Base-by-base conservation (phyloP, 2,888 invertebrate genomes). In the Sialis fuliginosa region DNA sequence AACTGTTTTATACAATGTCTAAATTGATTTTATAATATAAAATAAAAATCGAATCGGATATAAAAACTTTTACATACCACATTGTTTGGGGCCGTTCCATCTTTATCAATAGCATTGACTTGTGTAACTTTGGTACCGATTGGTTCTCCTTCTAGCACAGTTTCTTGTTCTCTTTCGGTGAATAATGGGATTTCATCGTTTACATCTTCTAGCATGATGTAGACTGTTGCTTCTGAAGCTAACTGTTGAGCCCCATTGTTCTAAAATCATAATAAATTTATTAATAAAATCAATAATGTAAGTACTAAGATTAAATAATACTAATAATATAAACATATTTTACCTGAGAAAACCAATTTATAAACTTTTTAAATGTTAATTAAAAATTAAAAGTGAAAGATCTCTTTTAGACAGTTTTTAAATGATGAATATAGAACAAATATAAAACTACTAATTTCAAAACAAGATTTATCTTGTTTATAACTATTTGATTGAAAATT, bases 141-240 rank as follows among this genome's bases (percentile, higher is more conserved):
- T 39, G 90, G 90, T 65, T 92, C 92, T 50, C 95, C 93, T 67
- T 93, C 92, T 55, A 91, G 72, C 49, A 93, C 92, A 5, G 91
- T 92, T 70, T 92, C 92, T 64, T 92, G 92, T 64, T 91, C 90
- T 52, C 95, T 77, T 68, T 92, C 91, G 49, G 91, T 91, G 68
- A 96, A 95, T 53, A 91, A 72, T 30, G 96, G 95, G 58, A 91
- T 90, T 69, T 96, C 95, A 65, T 96, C 96, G 69, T 96, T 96
- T 49, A 93, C 92, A 66, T 96, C 95, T 67, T 90, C 88, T 52
- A 96, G 71, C 74, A 87, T 84, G 58, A 95, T 90, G 70, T 81
- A 86, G 54, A 93, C 90, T 35, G 91, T 92, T 33, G 92, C 87
- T 69, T 92, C 92, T 12, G 90, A 90, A 48, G 92, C 92, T 60